Conservation (phyloP, 2,113 vertebrate species). For the Naja naja region DNA sequence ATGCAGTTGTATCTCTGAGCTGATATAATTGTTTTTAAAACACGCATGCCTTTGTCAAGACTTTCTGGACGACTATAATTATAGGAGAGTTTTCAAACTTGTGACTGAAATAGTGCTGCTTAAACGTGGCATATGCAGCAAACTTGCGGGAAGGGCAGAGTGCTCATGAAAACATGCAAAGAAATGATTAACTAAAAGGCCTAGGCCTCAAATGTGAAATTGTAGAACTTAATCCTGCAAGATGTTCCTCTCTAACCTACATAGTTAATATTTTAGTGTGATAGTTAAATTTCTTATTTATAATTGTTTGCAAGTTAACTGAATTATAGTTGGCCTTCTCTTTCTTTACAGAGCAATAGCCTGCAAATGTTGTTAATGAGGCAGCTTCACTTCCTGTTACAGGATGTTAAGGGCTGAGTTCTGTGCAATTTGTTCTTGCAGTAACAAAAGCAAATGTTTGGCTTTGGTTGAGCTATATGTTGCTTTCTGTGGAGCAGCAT, state of each 20-base stretch:
- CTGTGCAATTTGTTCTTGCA: neutral
- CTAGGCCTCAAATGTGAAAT: neutral
- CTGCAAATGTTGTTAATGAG: slow-evolving; percentile 10
- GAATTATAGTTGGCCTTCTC: neutral
- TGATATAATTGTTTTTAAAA: neutral
- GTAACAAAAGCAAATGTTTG: slow-evolving; percentile 3
- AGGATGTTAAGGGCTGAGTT: slow-evolving; percentile 7
- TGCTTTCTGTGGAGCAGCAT: neutral
- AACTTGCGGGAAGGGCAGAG: slow-evolving; percentile 11
- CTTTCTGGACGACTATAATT: neutral
- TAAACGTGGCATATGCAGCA: slow-evolving; percentile 29
- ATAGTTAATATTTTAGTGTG: neutral
- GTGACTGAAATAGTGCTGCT: slow-evolving; percentile 13
- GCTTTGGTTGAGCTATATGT: neutral
- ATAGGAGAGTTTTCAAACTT: slow-evolving; percentile 3
- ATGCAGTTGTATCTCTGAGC: neutral
- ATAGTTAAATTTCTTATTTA: neutral
- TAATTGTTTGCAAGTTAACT: neutral
- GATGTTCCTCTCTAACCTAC: neutral
- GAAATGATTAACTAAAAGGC: slow-evolving; percentile 13
- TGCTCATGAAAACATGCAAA: neutral
- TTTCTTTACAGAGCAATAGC: neutral
- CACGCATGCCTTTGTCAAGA: neutral
- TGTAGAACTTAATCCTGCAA: neutral
- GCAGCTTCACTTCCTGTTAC: slow-evolving; percentile 22